A percentile compares a stretch with the other conserved stretches of the same genome.
These are phyloP conservation scores for Dynastes hyllus DNA, from an alignment of 2,888 invertebrate species.

Conservation along the genomic window DNA sequence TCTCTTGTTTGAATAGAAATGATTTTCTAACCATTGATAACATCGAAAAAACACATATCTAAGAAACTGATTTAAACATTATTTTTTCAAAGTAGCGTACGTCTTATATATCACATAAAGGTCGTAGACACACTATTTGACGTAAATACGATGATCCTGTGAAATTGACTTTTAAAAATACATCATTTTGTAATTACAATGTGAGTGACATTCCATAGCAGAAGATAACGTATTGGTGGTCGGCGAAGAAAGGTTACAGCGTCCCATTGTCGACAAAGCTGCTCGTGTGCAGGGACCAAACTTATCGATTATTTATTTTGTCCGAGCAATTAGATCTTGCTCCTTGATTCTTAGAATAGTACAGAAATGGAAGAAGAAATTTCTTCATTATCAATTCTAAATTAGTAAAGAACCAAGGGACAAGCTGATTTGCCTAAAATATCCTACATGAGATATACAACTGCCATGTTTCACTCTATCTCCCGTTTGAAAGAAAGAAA, in stretches of 20 bases:
- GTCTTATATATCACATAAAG: conserved; percentile 33
- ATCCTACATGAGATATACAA: conserved; percentile 46
- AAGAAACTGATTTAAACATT: conserved; percentile 6
- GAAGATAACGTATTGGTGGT: conserved; percentile 30
- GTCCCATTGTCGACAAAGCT: conserved; percentile 51
- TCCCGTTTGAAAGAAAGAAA: conserved; percentile 29
- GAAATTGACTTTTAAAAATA: conserved; percentile 12
- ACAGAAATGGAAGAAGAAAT: neutral
- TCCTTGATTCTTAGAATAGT: conserved; percentile 55
- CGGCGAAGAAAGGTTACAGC: conserved; percentile 40
- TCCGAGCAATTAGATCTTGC: conserved; percentile 57
- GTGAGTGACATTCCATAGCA: conserved; percentile 29
- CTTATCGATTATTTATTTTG: conserved; percentile 57
- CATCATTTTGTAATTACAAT: conserved; percentile 33
- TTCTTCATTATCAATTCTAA: conserved; percentile 19
- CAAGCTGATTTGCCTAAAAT: conserved; percentile 42
- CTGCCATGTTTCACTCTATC: conserved; percentile 49
- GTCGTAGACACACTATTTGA: conserved; percentile 28
- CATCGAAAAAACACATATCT: conserved; percentile 44
- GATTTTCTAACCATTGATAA: conserved; percentile 5
- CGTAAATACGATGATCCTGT: conserved; percentile 23
- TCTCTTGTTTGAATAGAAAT: no score
- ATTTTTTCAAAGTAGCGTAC: conserved; percentile 36
- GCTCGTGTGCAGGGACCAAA: conserved; percentile 63
- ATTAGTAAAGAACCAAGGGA: conserved; percentile 33